A percentile compares a stretch with the other conserved stretches of the same genome.
These are phyloP conservation scores for Drosophila murphyi DNA, from an alignment of 1,140 invertebrate genomes.

Conservation along the genomic window DNA sequence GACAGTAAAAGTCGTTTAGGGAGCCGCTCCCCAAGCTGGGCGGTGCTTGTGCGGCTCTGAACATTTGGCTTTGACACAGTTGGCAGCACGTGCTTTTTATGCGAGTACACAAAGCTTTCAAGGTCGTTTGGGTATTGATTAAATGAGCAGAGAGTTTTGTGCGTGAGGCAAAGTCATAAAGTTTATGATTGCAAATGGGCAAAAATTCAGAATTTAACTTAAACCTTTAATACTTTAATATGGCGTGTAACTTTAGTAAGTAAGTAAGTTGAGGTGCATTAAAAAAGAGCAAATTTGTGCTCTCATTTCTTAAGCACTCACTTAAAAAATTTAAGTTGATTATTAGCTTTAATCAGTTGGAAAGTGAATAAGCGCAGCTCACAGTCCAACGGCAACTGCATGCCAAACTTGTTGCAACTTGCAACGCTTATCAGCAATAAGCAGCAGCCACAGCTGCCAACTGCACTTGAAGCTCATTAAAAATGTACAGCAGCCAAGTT, in stretches of 20 bases:
- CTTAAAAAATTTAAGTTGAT: not conserved
- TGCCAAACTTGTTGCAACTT: slow-evolving; percentile 20
- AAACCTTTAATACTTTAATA: no score
- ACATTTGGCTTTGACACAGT: slow-evolving; percentile 69
- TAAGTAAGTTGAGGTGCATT: no score
- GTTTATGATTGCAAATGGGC: not conserved
- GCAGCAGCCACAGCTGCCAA: slow-evolving; percentile 31
- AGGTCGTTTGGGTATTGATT: slow-evolving; percentile 69
- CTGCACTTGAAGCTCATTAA: slow-evolving; percentile 65
- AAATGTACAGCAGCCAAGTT: slow-evolving; percentile 54
- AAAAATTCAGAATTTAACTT: no score
- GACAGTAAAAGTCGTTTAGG: slow-evolving; percentile 69
- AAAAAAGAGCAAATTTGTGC: no score
- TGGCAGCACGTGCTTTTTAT: slow-evolving; percentile 75
- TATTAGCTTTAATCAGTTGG: not conserved
- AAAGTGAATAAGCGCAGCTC: not conserved
- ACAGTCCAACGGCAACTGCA: not conserved
- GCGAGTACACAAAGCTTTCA: slow-evolving; percentile 46
- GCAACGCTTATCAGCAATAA: slow-evolving; percentile 49
- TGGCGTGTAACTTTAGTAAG: no score
- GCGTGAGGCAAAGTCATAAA: slow-evolving; percentile 27
- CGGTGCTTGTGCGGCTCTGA: slow-evolving; percentile 36
- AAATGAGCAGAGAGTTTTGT: slow-evolving; percentile 19
- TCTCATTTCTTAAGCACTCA: not conserved
- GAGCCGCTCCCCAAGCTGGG: slow-evolving; percentile 40